Evolutionary conservation across 2,888 invertebrate genomes (phyloP), one percentile per base, ranked within the genome.

Genomic region (Orthosia gracilis): DNA sequence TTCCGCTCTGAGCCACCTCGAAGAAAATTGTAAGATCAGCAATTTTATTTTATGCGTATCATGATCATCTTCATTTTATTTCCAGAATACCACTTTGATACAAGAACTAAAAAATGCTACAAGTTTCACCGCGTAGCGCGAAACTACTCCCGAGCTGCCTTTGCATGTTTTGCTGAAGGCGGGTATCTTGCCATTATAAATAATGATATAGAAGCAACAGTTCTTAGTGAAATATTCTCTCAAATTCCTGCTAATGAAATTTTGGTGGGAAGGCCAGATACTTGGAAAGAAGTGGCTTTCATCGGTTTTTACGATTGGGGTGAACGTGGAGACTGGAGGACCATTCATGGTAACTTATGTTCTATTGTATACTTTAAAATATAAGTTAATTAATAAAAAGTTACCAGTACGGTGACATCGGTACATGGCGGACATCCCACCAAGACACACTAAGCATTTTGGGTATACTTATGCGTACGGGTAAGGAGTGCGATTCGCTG

Each of bases 91-190:
- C 74, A 15, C 0, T 50, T 88, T 2, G 89, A 92, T 13, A 4
- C 57, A 0, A 76, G 89, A 15, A 93, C 93, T 0, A 88, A 90
- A 0, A 91, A 84, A 23, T 94, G 94, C 69, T 94, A 94, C 85
- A 94, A 94, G 77, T 92, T 92, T 81, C 93, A 94, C 76, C 75
- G 64, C 0, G 78, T 85, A 2, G 89, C 91, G 0, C 85, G 89
- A 1, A 87, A 85, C 4, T 94, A 92, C 89, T 85, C 90, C 0
- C 79, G 91, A 0, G 94, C 93, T 0, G 88, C 87, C 84, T 90
- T 92, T 87, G 77, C 90, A 4, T 94, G 94, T 64, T 76, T 85
- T 4, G 91, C 91, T 0, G 94, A 94, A 75, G 92, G 92, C 13
- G 92, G 88, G 0, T 73, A 93, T 75, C 86, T 93, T 21, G 86